Evolutionary conservation across 2,113 vertebrate genomes (phyloP).

Genomic region (Oreochromis tanganicae): DNA sequence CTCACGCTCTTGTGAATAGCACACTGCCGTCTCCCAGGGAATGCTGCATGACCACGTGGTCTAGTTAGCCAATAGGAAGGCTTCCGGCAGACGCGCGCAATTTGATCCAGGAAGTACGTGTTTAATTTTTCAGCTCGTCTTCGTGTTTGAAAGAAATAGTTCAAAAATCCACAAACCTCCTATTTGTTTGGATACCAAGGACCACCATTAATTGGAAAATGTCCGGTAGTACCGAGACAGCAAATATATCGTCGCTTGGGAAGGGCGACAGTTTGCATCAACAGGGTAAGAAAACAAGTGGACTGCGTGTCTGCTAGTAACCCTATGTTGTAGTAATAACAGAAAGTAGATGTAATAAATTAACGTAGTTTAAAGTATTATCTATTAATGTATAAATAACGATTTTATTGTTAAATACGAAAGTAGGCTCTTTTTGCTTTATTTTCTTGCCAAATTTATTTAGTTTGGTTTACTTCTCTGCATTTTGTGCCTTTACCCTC

Average conservation of each 20-base stretch:
- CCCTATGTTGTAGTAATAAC: not conserved
- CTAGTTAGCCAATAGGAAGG: slow-evolving; percentile 14
- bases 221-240: not conserved
- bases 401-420: not conserved
- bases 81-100: slow-evolving; percentile 22
- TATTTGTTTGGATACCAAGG: fast-evolving
- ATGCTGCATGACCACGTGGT: not conserved
- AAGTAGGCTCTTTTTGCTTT: not conserved
- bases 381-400: not conserved
- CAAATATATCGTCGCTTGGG: not conserved
- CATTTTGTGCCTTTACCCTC: not conserved
- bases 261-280: slow-evolving; percentile 58
- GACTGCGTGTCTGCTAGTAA: not conserved
- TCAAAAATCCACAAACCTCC: fast-evolving
- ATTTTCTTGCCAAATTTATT: not conserved
- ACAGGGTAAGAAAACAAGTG: slow-evolving; percentile 41
- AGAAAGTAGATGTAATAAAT: not conserved
- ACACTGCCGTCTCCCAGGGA: not conserved
- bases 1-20: not conserved
- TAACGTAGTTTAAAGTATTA: not conserved
- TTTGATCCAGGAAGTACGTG: slow-evolving; percentile 39
- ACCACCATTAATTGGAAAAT: not conserved
- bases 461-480: not conserved
- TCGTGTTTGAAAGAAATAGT: not conserved
- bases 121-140: not conserved